Base-by-base conservation (phyloP, 2,113 vertebrate species). In the Chaetorhynchus papuensis region DNA sequence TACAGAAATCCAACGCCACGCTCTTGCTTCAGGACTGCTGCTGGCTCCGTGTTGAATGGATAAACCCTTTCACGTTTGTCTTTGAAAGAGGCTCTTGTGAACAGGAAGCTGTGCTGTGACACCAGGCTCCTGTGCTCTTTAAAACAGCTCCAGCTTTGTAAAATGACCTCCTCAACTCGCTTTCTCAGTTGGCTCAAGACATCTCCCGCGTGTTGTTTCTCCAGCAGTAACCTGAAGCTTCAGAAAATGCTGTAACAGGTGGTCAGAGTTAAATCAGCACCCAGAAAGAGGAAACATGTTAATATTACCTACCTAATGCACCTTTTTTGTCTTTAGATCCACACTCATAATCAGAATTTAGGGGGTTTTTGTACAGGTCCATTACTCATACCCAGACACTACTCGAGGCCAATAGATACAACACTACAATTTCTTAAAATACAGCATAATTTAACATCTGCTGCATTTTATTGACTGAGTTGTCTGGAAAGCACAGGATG, bases 191-290 rank as follows among this genome's bases (percentile, higher is more conserved):
- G 79, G 61, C 83, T 78, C 64, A 69, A 78, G 76, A 30, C 71
- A 81, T 57, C 78, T 83, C 82, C 83, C 45, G 22, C 20, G 9
- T 1, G 27, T 31, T 81, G 39, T 60, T 92, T 81, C 84, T 69
- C n/a, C 50, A 47, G 39, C 13, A 5, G 75, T 83, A 87, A 96
- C 39, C 45, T 3, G 7, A 92, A 60, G 86, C 76, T 79, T 87
- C 72, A 91, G 59, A 65, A 97, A 94, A 91, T 27, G 49, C 68
- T 54, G 11, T 45, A 64, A 89, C 83, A 93, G 83, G 82, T 94
- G 83, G 61, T 14, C 79, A 30, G 74, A 83, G 72, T 31, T 42
- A 78, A 52, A 64, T n/a, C 64, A 88, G 60, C 7, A 41, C 15
- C 14, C 57, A 66, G 56, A 77, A 70, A 75, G 28, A 75, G 20